Conservation (phyloP, 1,140 invertebrate species). For the Drosophila ogumai region DNA sequence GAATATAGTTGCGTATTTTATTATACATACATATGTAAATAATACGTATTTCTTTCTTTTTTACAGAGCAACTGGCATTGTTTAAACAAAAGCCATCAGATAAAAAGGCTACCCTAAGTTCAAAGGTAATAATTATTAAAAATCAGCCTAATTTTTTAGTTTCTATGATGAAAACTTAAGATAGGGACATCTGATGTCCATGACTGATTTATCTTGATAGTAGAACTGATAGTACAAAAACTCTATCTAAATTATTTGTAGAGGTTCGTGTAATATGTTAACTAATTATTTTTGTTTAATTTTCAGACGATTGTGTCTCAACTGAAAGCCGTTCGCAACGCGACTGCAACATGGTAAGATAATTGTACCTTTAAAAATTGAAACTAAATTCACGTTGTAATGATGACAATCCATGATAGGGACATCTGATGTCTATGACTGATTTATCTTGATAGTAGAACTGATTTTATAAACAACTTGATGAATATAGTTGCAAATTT, state of each 20-base stretch:
- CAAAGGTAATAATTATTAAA: constrained; percentile 12
- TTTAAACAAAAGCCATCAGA: not conserved
- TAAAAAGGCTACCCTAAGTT: not conserved
- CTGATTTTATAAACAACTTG: not conserved
- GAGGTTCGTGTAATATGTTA: not conserved
- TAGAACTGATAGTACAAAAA: constrained; percentile 20
- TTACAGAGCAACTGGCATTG: not conserved
- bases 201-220: constrained; percentile 50
- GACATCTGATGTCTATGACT: constrained; percentile 53
- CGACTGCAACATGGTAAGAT: not conserved
- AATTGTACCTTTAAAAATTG: not conserved
- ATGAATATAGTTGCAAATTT: not conserved
- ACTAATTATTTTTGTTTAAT: not conserved
- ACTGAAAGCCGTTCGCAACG: not conserved
- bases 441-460: constrained; percentile 50
- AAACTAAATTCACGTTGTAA: not conserved
- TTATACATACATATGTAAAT: too few relatives aligned
- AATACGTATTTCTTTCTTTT: not conserved
- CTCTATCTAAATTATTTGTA: not conserved
- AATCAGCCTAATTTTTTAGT: too few relatives aligned
- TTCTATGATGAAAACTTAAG: constrained; percentile 23
- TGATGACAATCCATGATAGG: constrained; percentile 56
- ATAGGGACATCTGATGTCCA: constrained; percentile 52
- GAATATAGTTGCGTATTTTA: not conserved
- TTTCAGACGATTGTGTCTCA: not conserved